Evolutionary conservation across 2,888 invertebrate species (phyloP), one percentile per base, ranked within the genome.

Genomic region (Eupithecia subfuscata): DNA sequence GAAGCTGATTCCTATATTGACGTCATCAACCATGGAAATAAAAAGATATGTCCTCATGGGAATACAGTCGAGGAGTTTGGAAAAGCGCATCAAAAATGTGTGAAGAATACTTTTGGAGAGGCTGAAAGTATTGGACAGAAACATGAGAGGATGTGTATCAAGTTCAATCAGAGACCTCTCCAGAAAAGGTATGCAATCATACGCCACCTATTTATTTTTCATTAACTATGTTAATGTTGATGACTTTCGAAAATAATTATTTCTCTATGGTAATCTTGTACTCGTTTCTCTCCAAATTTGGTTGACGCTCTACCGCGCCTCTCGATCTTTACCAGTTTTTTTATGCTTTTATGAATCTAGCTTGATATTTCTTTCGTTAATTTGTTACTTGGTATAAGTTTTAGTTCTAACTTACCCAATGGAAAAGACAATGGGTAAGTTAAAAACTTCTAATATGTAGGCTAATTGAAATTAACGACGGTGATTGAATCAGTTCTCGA

Each of bases 91-190:
- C 95, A 95, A 84, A 95, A 95, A 84, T 95, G 95, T 77, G 89
- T 92, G 25, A 95, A 95, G 81, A 91, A 85, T 64, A 94, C 94
- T 80, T 92, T 91, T 70, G 88, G 84, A 16, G 90, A 91, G 18
- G 82, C 88, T 8, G 92, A 91, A 14, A 84, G 84, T 22, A 90
- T 88, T 75, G 90, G 86, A 73, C 91, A 93, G 78, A 95, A 95
- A 74, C 95, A 95, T 75, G 95, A 95, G 80, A 89, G 93, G 73
- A 90, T 93, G 86, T 95, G 95, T 81, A 91, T 95, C 71, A 92
- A 95, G 79, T 95, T 93, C 79, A 95, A 95, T 80, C 95, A 95
- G 78, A 89, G 95, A 72, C 92, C 95, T 2, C 83, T 92, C 79
- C 91, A 93, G 77, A 95, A 95, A 80, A 93, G 94, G 94, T 95